Conservation (phyloP, 2,888 invertebrate species). For the Drosophila vallismaia region DNA sequence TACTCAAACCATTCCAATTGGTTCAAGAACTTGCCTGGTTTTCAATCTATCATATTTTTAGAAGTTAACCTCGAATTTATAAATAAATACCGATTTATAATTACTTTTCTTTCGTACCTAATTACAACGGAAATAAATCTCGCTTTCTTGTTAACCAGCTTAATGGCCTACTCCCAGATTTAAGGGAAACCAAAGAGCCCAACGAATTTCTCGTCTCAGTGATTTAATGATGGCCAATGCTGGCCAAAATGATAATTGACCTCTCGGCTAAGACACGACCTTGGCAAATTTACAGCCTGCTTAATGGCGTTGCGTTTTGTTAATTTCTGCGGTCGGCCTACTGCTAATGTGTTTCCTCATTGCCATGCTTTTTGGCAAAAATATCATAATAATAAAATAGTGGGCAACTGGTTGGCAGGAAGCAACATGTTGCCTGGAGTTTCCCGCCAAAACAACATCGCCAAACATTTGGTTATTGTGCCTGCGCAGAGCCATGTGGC, state of each 20-base stretch:
- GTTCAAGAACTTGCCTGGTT: neutral
- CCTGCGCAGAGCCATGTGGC: constrained; percentile 40
- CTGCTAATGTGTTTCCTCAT: constrained; percentile 46
- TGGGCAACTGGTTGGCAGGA: neutral
- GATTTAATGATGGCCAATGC: constrained; percentile 15
- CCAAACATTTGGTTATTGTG: neutral
- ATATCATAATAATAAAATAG: constrained; percentile 11
- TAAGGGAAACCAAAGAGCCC: neutral
- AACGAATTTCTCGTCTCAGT: constrained; percentile 10
- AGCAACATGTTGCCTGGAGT: constrained; percentile 57
- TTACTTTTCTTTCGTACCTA: neutral
- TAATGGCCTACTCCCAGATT: neutral
- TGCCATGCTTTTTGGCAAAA: constrained; percentile 8
- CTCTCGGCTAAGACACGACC: constrained; percentile 54
- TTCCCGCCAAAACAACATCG: constrained; percentile 37
- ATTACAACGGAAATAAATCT: neutral
- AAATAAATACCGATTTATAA: neutral
- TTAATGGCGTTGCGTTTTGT: constrained; percentile 69
- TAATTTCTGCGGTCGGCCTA: constrained; percentile 50
- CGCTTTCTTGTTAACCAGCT: neutral
- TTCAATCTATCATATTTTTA: neutral
- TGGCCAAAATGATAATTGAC: constrained; percentile 47
- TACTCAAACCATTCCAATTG: too few species aligned
- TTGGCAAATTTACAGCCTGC: constrained; percentile 49
- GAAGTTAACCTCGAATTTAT: too few species aligned